A percentile compares a stretch with the other conserved stretches of the same genome.
Evolutionary conservation across 1,140 invertebrate genomes (phyloP).

Genomic region (Atopsyche davidsoni): DNA sequence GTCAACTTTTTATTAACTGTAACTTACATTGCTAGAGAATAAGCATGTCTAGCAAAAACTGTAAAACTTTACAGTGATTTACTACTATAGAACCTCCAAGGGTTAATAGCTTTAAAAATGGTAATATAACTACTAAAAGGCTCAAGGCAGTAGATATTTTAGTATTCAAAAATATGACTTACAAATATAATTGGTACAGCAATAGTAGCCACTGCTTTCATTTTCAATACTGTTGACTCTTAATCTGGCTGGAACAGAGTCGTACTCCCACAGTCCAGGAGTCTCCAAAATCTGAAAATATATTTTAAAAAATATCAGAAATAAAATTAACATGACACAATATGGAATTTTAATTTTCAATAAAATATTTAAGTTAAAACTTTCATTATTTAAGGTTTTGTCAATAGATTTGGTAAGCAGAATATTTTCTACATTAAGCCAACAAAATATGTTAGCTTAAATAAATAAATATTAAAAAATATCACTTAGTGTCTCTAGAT

Average conservation of each 20-base stretch:
- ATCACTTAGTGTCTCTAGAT: neutral
- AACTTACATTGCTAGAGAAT: too few relatives aligned
- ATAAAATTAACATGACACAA: neutral
- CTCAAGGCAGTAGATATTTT: too few relatives aligned
- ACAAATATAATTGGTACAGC: slow-evolving; percentile 11
- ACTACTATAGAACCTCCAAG: too few relatives aligned
- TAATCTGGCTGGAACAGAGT: neutral
- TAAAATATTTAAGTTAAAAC: neutral
- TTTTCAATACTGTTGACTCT: neutral
- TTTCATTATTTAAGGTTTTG: too few relatives aligned
- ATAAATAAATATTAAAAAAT: neutral
- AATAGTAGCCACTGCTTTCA: slow-evolving; percentile 3
- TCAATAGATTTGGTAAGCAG: neutral
- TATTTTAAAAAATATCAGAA: slow-evolving; percentile 2
- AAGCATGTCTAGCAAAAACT: too few relatives aligned
- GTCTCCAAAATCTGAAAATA: slow-evolving; percentile 23
- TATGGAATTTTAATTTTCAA: neutral
- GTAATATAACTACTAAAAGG: too few relatives aligned
- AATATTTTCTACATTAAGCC: neutral
- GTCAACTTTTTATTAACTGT: too few relatives aligned
- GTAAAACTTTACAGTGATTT: too few relatives aligned
- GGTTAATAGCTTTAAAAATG: too few relatives aligned
- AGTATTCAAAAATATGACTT: slow-evolving; percentile 4
- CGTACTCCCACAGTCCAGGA: slow-evolving; percentile 23
- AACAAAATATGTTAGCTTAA: neutral